Evolutionary conservation across 2,797 vertebrate genomes (phyloP), one percentile per base, ranked within the genome.

Genomic region (Epinephelus awoara): DNA sequence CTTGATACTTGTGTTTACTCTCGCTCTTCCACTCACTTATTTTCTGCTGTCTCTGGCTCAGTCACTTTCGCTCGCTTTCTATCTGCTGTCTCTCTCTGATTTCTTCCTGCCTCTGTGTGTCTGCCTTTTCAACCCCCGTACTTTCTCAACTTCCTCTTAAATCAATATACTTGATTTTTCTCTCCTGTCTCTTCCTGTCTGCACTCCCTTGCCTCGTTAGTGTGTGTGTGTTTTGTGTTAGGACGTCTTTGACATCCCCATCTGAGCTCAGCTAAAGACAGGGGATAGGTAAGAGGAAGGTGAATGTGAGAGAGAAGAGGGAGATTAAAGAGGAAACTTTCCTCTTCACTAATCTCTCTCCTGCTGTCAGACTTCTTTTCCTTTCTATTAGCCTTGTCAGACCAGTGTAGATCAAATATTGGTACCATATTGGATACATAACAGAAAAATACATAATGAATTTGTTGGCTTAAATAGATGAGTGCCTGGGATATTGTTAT

Each of bases 361-460:
- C 92, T 93, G 92, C 92, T 94, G 93, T 93, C 84, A 92, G 79
- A 83, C n/a, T 14, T 67, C 29, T 71, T 55, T 58, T 42, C 3
- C 40, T 38, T 19, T 55, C 54, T 73, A 44, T 69, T 67, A 69
- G 80, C 67, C 56, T 61, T 69, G 18, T 73, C 59, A 67, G 17
- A 74, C 73, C 29, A 79, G n/a, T 77, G 23, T 50, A 40, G 50
- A 75, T 69, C 10, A 70, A 71, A 75, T 66, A 67, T 4, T 46
- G 34, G 29, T 69, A 25, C 57, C 25, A 63, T 42, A 57, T 54
- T 42, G 29, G 52, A 71, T 23, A 64, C 19, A 64, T 71, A 21
- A 51, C 34, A 58, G 18, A 56, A 19, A 52, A 44, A 74, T 58
- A 13, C 46, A 83, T 38, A 12, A 62, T 67, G 74, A 79, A 61